A percentile compares a stretch with the other conserved stretches of the same genome.
phyloP scores from a whole-genome alignment of 1,140 invertebrate genomes.

The Diorhabda sublineata region DNA sequence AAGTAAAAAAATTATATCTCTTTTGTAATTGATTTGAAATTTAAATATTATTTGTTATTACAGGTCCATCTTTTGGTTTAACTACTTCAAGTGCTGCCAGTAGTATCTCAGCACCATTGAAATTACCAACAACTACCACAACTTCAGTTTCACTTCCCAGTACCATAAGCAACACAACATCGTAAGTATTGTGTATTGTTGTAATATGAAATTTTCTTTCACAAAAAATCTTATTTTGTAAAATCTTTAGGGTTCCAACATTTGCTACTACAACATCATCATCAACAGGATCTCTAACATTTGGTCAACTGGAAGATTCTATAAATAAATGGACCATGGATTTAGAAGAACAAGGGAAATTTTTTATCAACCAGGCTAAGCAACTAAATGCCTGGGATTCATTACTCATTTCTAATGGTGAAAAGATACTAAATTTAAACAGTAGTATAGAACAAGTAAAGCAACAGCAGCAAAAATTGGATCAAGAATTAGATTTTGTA shows the following conservation, averaged over 20 bases:
- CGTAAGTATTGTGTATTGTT: not conserved
- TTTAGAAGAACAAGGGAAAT: slow-evolving; percentile 88
- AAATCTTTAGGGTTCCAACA: slow-evolving; percentile 24
- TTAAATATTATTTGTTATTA: not conserved
- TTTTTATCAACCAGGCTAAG: slow-evolving; percentile 89
- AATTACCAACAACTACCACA: not conserved
- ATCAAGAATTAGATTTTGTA: slow-evolving; percentile 93
- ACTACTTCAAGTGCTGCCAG: slow-evolving; percentile 4
- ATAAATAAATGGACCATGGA: slow-evolving; percentile 96
- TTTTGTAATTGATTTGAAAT: too few relatives aligned
- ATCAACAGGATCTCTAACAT: slow-evolving; percentile 64
- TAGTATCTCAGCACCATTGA: not conserved
- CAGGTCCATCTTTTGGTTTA: slow-evolving; percentile 26
- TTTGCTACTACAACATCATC: slow-evolving; percentile 45
- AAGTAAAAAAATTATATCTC: not conserved
- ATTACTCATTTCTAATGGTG: slow-evolving; percentile 83
- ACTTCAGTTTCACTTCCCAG: slow-evolving; percentile 7
- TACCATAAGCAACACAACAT: slow-evolving; percentile 7
- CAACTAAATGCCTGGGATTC: slow-evolving; percentile 94
- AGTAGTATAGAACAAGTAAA: slow-evolving; percentile 81
- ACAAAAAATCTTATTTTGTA: not conserved
- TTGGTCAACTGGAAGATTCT: slow-evolving; percentile 84
- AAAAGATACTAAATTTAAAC: slow-evolving; percentile 86
- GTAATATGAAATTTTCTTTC: not conserved
- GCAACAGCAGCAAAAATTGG: slow-evolving; percentile 82